Evolutionary conservation across 2,888 invertebrate species (phyloP), one percentile per base, ranked within the genome.

Genomic region (Scelioninae gen. 1): DNA sequence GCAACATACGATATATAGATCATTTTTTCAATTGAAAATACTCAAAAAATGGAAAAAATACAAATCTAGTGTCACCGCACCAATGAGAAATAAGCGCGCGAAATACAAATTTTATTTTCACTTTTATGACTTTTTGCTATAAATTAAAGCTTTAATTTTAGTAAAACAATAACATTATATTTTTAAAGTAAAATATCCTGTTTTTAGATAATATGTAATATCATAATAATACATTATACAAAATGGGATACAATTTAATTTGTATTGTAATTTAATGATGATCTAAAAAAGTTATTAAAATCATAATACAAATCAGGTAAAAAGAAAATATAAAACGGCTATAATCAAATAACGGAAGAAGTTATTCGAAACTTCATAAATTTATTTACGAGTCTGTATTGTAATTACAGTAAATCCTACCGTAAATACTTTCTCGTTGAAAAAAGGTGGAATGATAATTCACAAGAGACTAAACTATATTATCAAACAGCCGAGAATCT

Each of bases 341-440:
- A 23, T 23, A 23, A 23, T 23, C 23, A 23, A 23, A 23, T 23
- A 23, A 23, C 4, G 23, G 4, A 23, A 23, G 23, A 23, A 23
- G 23, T 23, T 23, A 23, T 23, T 23, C 4, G 23, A 23, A 23
- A 23, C 23, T 23, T 23, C 23, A 23, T 23, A 23, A 23, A 23
- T 23, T 23, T 23, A 23, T 23, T 23, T 23, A 23, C 23, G 23
- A 23, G 23, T 23, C 23, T 23, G 23, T 23, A 34, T 15, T 55
- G 55, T 34, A 55, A 55, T 55, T 55, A 34, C 55, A 34, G 55
- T 34, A 34, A 55, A 55, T 34, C 55, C 34, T 32, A 34, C 34
- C 34, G 55, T 15, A 55, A 51, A 55, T 55, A n/a, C 34, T 7
- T 32, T 49, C 9, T 34, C 8, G 8, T 34, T 15, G 0, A 11